Base-by-base conservation (phyloP, 2,113 vertebrate species). In the Marcusenius ussheri region DNA sequence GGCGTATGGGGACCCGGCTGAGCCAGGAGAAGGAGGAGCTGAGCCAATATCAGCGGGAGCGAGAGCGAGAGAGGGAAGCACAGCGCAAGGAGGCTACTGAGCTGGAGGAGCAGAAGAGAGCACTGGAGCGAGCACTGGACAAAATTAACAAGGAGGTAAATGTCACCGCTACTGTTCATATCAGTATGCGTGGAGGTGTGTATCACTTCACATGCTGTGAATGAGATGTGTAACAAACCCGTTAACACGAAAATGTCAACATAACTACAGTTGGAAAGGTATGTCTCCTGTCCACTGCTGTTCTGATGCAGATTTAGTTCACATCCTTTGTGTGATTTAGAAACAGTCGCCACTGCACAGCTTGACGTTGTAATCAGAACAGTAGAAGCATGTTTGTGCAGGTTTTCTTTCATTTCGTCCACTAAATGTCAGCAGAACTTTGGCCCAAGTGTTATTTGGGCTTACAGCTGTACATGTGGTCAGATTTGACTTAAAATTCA, bases 31-130 rank as follows among this genome's bases (percentile, higher is more conserved):
- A 96, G 6, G 94, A 93, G 8, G 97, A 96, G 0, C 92, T 97
- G 83, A 91, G 46, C 45, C 88, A 58, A 2, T 95, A 93, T 2
- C 92, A 95, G 42, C 96, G 97, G 91, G 96, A 97, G 0, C 93
- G 94, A 42, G 95, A 95, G 89, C 94, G 91, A 92, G 97, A 99
- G 91, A 97, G 96, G 88, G 98, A 98, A 51, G 87, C 88, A 0
- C 95, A 98, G 24, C 95, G 95, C 62, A 94, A 95, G 0, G 92
- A 94, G 83, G 94, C 96, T 93, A 92, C 50, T 10, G 94, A 95
- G 92, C 94, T 98, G 91, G 97, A 98, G 70, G 98, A 98, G 66
- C 94, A 95, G 92, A 97, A 96, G 90, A 95, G 92, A 0, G 93
- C 97, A 89, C 95, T 97, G 31, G 97, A 97, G 35, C 94, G 88